A percentile compares a stretch with the other conserved stretches of the same genome.
Evolutionary conservation across 53 echinoderm and acorn worm genomes (phyloP).

Genomic region (Echinometra lucunter): DNA sequence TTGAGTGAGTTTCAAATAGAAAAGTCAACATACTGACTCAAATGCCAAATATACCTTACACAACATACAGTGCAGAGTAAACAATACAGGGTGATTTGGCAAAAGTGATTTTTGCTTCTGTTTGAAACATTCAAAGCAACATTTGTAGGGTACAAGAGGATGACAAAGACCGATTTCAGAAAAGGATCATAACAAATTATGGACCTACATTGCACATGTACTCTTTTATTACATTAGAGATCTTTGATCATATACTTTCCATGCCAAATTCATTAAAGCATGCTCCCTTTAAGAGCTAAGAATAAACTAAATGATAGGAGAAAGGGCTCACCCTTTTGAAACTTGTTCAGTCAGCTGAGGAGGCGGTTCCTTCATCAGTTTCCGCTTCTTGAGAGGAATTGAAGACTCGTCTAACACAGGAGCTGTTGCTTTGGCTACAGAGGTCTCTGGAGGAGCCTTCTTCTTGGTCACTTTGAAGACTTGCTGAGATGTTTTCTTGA

Average conservation of each 20-base stretch:
- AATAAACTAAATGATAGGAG: not conserved
- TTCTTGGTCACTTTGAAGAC: constrained; percentile 59
- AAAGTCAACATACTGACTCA: not conserved
- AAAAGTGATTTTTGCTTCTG: not conserved
- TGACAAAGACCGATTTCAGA: not conserved
- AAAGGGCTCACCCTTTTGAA: constrained; percentile 54
- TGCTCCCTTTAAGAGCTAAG: not conserved
- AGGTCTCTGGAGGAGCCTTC: constrained; percentile 64
- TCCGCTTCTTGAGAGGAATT: constrained; percentile 92
- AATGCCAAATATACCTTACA: not conserved
- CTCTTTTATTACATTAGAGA: too few relatives aligned
- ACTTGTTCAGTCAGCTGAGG: constrained; percentile 60
- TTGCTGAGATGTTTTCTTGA: constrained; percentile 65
- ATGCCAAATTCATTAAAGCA: not conserved
- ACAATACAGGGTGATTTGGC: not conserved
- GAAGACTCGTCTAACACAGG: constrained; percentile 89
- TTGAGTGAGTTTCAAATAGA: not conserved
- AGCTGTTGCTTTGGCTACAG: not conserved
- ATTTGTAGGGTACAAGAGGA: not conserved
- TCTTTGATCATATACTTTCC: not conserved
- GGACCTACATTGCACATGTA: too few relatives aligned
- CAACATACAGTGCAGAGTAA: not conserved
- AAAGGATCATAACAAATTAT: not conserved
- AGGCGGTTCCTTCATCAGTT: constrained; percentile 90
- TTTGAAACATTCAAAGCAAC: not conserved